Evolutionary conservation across 2,888 invertebrate genomes (phyloP).

Genomic region (Spatulosminthurus flaviceps): DNA sequence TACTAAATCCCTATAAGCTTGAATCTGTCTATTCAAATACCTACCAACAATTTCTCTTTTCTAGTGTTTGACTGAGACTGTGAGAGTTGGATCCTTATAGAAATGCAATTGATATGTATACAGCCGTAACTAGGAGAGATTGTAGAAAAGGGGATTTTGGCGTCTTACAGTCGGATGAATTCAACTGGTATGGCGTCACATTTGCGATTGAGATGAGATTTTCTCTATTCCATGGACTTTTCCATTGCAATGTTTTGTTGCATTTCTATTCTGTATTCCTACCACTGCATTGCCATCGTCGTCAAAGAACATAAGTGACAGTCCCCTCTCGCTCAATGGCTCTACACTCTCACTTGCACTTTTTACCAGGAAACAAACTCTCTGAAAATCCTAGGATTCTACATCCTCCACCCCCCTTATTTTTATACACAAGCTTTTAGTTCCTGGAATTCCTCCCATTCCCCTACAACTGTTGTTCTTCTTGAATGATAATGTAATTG

Average conservation of each 20-base stretch:
- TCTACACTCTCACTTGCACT: too few relatives aligned
- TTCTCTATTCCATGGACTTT: constrained; percentile 30
- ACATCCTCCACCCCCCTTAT: not conserved
- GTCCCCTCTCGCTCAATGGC: not conserved
- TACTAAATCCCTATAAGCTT: too few relatives aligned
- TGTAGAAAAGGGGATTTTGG: constrained; percentile 46
- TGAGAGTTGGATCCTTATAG: too few relatives aligned
- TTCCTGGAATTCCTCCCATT: not conserved
- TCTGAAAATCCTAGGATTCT: not conserved
- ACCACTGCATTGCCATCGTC: not conserved
- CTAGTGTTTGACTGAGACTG: too few relatives aligned
- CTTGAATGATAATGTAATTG: constrained; percentile 11
- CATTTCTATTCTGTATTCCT: not conserved
- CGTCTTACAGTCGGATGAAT: constrained; percentile 50
- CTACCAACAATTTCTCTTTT: too few relatives aligned
- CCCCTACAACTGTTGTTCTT: not conserved
- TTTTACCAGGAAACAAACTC: not conserved
- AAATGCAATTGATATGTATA: too few relatives aligned
- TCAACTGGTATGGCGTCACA: constrained; percentile 36
- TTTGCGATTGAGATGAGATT: constrained; percentile 51
- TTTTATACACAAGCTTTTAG: not conserved
- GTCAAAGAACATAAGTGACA: not conserved
- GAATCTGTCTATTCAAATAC: too few relatives aligned
- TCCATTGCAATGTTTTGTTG: not conserved
- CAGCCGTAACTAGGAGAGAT: not conserved